Base-by-base conservation (phyloP, 2,888 invertebrate species). In the Scaptomyza tumidula region DNA sequence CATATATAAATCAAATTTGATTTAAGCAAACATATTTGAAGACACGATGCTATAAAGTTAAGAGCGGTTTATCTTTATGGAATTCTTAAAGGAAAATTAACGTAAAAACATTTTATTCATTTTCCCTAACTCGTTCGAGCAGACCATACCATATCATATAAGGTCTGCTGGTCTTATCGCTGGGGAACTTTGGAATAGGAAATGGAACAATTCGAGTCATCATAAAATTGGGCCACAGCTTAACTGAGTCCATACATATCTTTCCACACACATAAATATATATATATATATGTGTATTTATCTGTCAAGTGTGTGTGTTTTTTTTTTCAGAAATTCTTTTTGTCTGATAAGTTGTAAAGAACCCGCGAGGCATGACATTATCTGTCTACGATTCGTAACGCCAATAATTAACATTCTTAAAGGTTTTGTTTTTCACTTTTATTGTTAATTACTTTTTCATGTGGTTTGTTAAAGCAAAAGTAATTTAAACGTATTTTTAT, bases 151-250 rank as follows among this genome's bases (percentile, higher is more conserved):
- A 27, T 39, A 27, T 11, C 24, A 27, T 7, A 24, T 7, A 24
- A 2, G 1, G 1, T 19, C 19, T 19, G 19, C 19, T 19, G 19
- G 41, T n/a, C 57, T 75, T 74, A 74, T 75, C 75, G 60, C 37
- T 45, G 43, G 14, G 56, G 59, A 75, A 75, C 76, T 75, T 71
- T 75, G 76, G 76, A 62, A 75, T 75, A 14, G 74, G 67, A 75
- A 75, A 71, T 57, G 39, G 35, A 31, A 11, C 33, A 6, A 6
- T 46, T 57, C 39, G 71, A 75, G 56, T 67, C 67, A 66, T 56
- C 53, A 37, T 50, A 43, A 59, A 75, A 75, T 43, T 75, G 75
- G 75, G 56, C 45, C 66, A 58, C 44, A 43, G 37, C 50, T 35
- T 6, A 13, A 44, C 24, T 13, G 7, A 44, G 24, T 11, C 31